Conservation (phyloP, 2,113 vertebrate genomes). For the Petrocephalus zakoni region DNA sequence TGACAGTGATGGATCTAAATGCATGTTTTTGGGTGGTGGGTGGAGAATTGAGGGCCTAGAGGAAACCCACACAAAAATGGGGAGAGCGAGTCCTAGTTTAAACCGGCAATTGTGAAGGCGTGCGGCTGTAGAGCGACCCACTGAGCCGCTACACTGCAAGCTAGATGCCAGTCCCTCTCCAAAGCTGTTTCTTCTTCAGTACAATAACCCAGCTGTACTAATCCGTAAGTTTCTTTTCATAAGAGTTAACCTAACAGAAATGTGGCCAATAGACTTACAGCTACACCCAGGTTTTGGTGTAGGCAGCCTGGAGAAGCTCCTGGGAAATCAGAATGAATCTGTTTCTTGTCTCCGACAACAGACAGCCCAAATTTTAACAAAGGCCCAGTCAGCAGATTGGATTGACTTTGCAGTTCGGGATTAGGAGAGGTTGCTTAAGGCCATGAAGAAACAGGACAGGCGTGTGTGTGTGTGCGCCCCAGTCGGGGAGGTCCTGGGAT, state of each 20-base stretch:
- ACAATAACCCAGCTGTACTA: background rate
- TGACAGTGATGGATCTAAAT: background rate
- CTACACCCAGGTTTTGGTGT: background rate
- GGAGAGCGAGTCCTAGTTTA: background rate
- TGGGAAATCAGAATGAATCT: background rate
- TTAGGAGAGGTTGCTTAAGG: background rate
- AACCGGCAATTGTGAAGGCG: background rate
- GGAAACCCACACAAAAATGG: background rate
- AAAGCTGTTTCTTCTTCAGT: background rate
- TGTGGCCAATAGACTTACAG: background rate
- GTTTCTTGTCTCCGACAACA: background rate
- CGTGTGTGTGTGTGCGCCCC: no score
- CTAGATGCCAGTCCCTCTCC: background rate
- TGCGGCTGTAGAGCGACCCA: background rate
- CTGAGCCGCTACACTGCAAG: background rate
- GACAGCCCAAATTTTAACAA: background rate
- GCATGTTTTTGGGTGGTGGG: background rate
- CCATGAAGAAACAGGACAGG: background rate
- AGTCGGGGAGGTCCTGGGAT: no score
- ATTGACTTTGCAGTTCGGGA: background rate
- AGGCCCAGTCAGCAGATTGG: background rate
- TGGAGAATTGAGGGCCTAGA: background rate
- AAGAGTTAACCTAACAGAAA: background rate
- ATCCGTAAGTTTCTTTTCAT: background rate
- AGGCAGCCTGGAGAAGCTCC: background rate